A percentile compares a stretch with the other conserved stretches of the same genome.
These are phyloP conservation scores for Cladorhizidae sp. DNA, from an alignment of 37 sponge, comb jelly and placozoan species.

Conservation along the genomic window DNA sequence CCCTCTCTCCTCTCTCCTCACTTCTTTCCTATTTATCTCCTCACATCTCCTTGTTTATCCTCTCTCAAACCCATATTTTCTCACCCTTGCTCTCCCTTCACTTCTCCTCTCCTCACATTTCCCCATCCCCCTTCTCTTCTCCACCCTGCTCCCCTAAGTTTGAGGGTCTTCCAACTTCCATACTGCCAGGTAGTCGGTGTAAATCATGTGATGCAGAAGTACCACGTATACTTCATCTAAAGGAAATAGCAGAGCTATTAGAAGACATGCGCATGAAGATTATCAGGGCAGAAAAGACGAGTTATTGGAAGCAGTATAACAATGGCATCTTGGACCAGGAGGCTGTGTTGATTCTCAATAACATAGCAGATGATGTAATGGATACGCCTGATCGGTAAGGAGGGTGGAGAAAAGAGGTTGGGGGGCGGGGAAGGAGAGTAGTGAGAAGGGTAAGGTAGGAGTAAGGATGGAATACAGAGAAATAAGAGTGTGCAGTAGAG, in stretches of 20 bases:
- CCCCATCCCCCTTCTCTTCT: neutral
- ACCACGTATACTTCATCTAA: constrained; percentile 67
- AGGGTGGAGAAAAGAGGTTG: too few relatives aligned
- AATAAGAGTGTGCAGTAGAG: too few relatives aligned
- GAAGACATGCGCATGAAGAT: constrained; percentile 84
- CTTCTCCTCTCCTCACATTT: neutral
- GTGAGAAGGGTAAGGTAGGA: too few relatives aligned
- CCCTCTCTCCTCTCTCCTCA: too few relatives aligned
- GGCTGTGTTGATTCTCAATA: constrained; percentile 76
- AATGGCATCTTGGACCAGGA: constrained; percentile 84
- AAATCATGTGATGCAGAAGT: constrained; percentile 41
- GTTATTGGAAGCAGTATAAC: constrained; percentile 95
- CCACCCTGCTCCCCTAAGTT: too few relatives aligned
- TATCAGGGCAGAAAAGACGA: constrained; percentile 90
- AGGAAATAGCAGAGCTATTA: constrained; percentile 79
- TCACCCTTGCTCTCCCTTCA: too few relatives aligned
- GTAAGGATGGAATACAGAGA: too few relatives aligned
- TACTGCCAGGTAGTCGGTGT: constrained; percentile 4
- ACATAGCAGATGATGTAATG: constrained; percentile 76
- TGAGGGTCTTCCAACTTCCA: too few relatives aligned
- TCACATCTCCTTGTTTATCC: neutral
- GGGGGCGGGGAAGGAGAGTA: too few relatives aligned
- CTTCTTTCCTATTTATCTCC: too few relatives aligned
- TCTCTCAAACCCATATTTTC: too few relatives aligned
- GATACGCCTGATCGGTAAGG: constrained; percentile 76